These are phyloP conservation scores for Fregetta grallaria DNA, from an alignment of 2,113 vertebrate genomes.

Conservation along the genomic window DNA sequence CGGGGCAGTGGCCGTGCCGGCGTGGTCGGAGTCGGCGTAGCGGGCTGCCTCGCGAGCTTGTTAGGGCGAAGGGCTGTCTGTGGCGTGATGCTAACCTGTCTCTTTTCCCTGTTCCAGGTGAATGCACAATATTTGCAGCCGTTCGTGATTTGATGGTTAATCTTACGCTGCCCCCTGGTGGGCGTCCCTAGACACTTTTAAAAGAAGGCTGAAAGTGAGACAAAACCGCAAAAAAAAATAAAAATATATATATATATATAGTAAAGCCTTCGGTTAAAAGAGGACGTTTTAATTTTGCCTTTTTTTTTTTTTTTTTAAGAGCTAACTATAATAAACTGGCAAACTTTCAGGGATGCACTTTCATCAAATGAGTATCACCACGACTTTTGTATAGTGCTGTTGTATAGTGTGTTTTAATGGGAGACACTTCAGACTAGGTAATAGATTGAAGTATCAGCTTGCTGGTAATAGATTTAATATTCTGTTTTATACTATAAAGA, in stretches of 20 bases:
- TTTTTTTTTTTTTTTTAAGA: conserved; percentile 62
- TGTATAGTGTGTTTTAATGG: conserved; percentile 93
- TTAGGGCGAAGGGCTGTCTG: neutral
- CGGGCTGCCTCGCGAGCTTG: neutral
- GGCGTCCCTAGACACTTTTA: conserved; percentile 84
- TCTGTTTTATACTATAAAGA: conserved; percentile 86
- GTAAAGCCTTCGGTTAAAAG: conserved; percentile 77
- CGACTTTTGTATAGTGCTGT: conserved; percentile 90
- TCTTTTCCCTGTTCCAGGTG: conserved; percentile 84
- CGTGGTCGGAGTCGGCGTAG: neutral
- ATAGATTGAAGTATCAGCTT: conserved; percentile 75
- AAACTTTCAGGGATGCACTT: conserved; percentile 92
- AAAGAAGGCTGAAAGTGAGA: conserved; percentile 76
- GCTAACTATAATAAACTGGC: conserved; percentile 79
- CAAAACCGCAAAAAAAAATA: conserved; percentile 61
- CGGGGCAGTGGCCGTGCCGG: no score
- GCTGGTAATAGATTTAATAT: conserved; percentile 83
- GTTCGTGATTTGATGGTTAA: conserved; percentile 99
- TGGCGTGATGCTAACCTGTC: conserved; percentile 73
- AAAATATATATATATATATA: neutral
- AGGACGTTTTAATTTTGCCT: conserved; percentile 64
- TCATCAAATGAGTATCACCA: conserved; percentile 81
- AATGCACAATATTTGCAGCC: conserved; percentile 98
- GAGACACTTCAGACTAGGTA: conserved; percentile 77
- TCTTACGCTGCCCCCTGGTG: conserved; percentile 90